phyloP scores from a whole-genome alignment of 2,797 vertebrate species.

The Premnoplex brunnescens region DNA sequence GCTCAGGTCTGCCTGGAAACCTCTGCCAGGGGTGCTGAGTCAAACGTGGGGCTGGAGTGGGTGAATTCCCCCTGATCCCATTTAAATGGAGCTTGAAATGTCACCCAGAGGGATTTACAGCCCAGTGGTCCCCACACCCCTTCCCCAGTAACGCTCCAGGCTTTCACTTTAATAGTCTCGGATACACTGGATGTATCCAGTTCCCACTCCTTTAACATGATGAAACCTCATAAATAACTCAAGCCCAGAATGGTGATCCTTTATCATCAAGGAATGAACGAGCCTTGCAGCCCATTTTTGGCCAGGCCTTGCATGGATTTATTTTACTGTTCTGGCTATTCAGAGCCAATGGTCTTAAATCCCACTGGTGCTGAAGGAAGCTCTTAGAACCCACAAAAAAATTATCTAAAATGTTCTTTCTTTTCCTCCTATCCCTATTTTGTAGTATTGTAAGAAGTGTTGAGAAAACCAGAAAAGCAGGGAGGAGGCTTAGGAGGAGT shows the following conservation, averaged over 20 bases:
- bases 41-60: rapidly evolving
- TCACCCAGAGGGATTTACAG: rapidly evolving
- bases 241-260: neutral
- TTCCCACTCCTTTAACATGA: neutral
- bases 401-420: neutral
- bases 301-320: neutral
- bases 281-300: neutral
- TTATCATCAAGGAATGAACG: neutral
- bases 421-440: neutral
- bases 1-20: neutral
- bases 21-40: neutral
- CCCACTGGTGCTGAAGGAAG: neutral
- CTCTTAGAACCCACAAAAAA: neutral
- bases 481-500: neutral
- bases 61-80: too few relatives aligned
- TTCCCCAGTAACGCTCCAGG: neutral
- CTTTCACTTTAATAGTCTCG: neutral
- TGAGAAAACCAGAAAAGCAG: neutral
- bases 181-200: neutral
- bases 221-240: neutral
- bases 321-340: neutral
- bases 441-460: rapidly evolving
- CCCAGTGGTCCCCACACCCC: neutral
- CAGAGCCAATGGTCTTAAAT: neutral
- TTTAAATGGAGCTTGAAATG: too few relatives aligned